phyloP scores from a whole-genome alignment of 2,113 vertebrate genomes.

The Notothenia coriiceps region DNA sequence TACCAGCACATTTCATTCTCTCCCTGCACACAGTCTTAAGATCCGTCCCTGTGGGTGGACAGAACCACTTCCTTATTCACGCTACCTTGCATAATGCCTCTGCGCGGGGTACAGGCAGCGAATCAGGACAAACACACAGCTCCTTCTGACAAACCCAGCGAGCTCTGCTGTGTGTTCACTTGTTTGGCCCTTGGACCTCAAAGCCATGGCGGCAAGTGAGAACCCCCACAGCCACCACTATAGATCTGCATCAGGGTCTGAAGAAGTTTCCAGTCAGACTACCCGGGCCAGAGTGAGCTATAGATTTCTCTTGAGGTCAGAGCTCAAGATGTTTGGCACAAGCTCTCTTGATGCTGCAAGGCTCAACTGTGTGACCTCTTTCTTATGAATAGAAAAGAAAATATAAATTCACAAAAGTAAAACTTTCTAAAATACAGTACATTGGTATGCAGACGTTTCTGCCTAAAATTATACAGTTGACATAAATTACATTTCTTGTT shows the following conservation, averaged over 20 bases:
- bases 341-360: background rate
- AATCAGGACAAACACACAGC: slow-evolving; percentile 20
- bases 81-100: slow-evolving; percentile 65
- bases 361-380: slow-evolving; percentile 17
- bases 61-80: slow-evolving; percentile 54
- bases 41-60: slow-evolving; percentile 70
- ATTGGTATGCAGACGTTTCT: background rate
- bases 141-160: slow-evolving; percentile 33
- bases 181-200: slow-evolving; percentile 12
- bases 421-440: slow-evolving; percentile 10
- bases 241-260: slow-evolving; percentile 32
- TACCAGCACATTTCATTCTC: slow-evolving; percentile 23
- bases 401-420: slow-evolving; percentile 24
- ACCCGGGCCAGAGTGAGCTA: slow-evolving; percentile 1
- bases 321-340: slow-evolving; percentile 53
- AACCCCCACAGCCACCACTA: background rate
- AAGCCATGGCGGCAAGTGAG: slow-evolving; percentile 8
- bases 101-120: slow-evolving; percentile 46
- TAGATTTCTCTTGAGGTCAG: slow-evolving; percentile 48
- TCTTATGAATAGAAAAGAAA: background rate
- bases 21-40: slow-evolving; percentile 18
- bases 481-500: background rate
- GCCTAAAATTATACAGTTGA: background rate
- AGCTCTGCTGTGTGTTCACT: slow-evolving; percentile 18
- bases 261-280: slow-evolving; percentile 19